These are phyloP conservation scores for Xerus inauris DNA, from an alignment of 2,113 vertebrate species.

Conservation along the genomic window DNA sequence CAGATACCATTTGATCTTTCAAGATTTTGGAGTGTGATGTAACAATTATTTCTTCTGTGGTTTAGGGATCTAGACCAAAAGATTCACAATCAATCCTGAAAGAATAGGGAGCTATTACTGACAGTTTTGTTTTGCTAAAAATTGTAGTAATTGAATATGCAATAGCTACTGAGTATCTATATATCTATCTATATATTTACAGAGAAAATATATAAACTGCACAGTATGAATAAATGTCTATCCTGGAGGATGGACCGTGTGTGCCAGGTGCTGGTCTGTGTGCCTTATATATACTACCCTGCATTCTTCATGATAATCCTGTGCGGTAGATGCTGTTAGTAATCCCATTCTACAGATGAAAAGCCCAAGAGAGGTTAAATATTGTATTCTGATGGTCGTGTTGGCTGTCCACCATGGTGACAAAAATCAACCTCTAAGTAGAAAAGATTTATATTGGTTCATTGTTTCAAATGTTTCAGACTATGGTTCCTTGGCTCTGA, in stretches of 20 bases:
- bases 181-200: no score
- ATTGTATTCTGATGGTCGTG: neutral
- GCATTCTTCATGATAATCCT: neutral
- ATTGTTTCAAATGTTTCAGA: neutral
- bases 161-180: neutral
- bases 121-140: conserved; percentile 25
- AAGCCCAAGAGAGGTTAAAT: neutral
- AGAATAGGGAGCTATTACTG: neutral
- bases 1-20: neutral
- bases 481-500: neutral
- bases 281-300: neutral
- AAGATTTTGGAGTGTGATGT: neutral
- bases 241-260: neutral
- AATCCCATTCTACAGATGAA: neutral
- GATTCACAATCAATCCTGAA: neutral
- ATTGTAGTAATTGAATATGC: neutral
- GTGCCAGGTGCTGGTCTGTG: neutral
- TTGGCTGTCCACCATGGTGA: neutral
- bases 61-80: neutral
- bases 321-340: neutral
- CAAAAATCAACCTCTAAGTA: neutral
- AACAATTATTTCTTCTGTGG: neutral
- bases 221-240: neutral
- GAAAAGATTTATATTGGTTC: neutral
- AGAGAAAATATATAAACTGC: neutral